A percentile compares a stretch with the other conserved stretches of the same genome.
These are phyloP conservation scores for Noctua janthe DNA, from an alignment of 2,888 invertebrate genomes.

Conservation along the genomic window DNA sequence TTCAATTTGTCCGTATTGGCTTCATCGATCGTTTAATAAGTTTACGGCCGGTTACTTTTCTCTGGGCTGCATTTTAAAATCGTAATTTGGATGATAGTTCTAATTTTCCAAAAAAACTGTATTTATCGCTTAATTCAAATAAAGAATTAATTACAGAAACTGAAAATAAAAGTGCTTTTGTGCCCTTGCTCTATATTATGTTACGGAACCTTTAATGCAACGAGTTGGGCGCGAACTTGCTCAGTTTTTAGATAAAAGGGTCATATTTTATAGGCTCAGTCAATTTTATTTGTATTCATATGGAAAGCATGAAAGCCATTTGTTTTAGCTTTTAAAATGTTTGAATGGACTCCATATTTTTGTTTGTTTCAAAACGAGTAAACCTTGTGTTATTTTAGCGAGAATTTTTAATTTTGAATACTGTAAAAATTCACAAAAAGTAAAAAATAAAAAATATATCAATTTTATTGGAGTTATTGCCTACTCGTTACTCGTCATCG, in stretches of 20 bases:
- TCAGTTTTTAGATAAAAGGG: slow-evolving; percentile 34
- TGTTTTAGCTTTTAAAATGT: slow-evolving; percentile 33
- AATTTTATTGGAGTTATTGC: background rate
- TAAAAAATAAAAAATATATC: background rate
- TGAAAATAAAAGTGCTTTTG: background rate
- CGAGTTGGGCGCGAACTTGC: background rate
- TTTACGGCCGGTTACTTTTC: background rate
- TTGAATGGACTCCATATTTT: slow-evolving; percentile 13
- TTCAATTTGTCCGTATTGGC: background rate
- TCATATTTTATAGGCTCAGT: slow-evolving; percentile 36
- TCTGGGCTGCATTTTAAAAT: background rate
- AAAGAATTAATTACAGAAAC: background rate
- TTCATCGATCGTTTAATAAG: background rate
- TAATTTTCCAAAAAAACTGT: background rate
- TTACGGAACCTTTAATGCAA: background rate
- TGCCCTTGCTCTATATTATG: background rate
- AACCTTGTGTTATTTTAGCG: background rate
- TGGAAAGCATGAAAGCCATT: slow-evolving; percentile 7
- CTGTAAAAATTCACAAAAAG: background rate
- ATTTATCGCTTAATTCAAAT: background rate
- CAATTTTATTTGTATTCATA: slow-evolving; percentile 36
- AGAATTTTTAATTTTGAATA: background rate
- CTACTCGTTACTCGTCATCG: background rate
- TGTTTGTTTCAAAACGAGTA: background rate
- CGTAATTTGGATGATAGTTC: background rate